Evolutionary conservation across 2,888 invertebrate genomes (phyloP), one percentile per base, ranked within the genome.

Genomic region (Elgonia sp.): DNA sequence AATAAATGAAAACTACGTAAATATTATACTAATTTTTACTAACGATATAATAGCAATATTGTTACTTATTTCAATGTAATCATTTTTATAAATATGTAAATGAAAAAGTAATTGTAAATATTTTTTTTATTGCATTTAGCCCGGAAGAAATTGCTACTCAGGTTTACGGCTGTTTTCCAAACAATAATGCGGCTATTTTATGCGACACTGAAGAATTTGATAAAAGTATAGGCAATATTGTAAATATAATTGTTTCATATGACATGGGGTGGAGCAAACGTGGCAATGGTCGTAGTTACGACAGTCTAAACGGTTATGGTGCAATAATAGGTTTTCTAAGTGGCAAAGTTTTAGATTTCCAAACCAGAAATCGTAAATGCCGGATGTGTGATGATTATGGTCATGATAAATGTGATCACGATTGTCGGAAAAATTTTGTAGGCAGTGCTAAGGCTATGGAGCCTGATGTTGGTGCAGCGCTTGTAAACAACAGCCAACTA

Each of bases 231-330:
- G 87, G 88, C 9, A 69, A 89, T 8, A 80, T 90, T 16, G 62
- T 91, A 9, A 90, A 90, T 81, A 91, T 92, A 55, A 89, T 90
- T 40, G 88, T 91, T 16, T 91, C 91, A 8, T 92, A 91, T 79
- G 91, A 91, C 57, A 91, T 92, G 91, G 75, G 75, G 12, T 83
- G 75, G 75, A 67, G 42, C 39, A 67, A 67, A 21, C 40, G 65
- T 7, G 82, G 65, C 9, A 73, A 73, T 21, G 72, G 73, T 39
- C 18, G 65, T 1, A 83, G 83, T 46, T 83, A 83, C 39, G 76
- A 76, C 62, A 84, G 76, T 65, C 37, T 83, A 14, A 76, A 83
- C 42, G 69, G 76, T n/a, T 83, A 83, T 46, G 69, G 76, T 2
- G 76, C 75, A 5, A 57, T 83, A 9, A 83, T 76, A 2, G 83